These are phyloP conservation scores for Hafferia zeledoni DNA, from an alignment of 2,797 vertebrate species.

Conservation along the genomic window DNA sequence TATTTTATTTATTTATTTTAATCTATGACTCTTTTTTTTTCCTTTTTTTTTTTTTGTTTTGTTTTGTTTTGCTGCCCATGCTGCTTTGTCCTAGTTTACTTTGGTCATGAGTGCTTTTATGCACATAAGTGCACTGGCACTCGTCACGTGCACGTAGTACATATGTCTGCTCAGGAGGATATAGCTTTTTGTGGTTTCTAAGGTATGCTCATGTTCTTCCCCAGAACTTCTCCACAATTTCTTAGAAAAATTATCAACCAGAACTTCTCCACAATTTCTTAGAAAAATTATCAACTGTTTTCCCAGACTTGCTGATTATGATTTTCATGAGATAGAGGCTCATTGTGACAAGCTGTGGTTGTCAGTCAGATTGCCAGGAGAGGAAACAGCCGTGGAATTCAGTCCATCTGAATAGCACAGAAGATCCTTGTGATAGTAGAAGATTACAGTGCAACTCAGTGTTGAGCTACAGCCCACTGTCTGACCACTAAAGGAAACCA, in stretches of 20 bases:
- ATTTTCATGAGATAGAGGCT: not conserved
- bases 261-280: not conserved
- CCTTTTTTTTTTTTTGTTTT: not conserved
- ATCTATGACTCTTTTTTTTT: constrained; percentile 14
- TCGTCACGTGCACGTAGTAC: not conserved
- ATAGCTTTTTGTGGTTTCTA: constrained; percentile 20
- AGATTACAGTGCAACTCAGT: not conserved
- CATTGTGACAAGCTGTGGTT: constrained; percentile 55
- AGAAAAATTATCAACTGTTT: not conserved
- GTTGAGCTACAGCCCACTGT: constrained; percentile 35
- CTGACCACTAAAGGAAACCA: constrained; percentile 44
- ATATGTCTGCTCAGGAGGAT: constrained; percentile 49
- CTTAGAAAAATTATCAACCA: not conserved
- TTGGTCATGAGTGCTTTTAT: constrained; percentile 48
- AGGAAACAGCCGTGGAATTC: not conserved
- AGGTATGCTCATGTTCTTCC: not conserved
- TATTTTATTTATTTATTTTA: constrained; percentile 76
- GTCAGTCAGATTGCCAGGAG: constrained; percentile 61
- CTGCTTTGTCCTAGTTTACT: constrained; percentile 53
- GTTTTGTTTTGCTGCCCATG: constrained; percentile 55
- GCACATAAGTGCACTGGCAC: not conserved
- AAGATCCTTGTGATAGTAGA: constrained; percentile 1
- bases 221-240: not conserved
- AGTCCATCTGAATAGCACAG: not conserved
- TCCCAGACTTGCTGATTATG: constrained; percentile 17